A percentile compares a stretch with the other conserved stretches of the same genome.
These are phyloP conservation scores for Biston betularia DNA, from an alignment of 2,888 invertebrate species.

Conservation along the genomic window DNA sequence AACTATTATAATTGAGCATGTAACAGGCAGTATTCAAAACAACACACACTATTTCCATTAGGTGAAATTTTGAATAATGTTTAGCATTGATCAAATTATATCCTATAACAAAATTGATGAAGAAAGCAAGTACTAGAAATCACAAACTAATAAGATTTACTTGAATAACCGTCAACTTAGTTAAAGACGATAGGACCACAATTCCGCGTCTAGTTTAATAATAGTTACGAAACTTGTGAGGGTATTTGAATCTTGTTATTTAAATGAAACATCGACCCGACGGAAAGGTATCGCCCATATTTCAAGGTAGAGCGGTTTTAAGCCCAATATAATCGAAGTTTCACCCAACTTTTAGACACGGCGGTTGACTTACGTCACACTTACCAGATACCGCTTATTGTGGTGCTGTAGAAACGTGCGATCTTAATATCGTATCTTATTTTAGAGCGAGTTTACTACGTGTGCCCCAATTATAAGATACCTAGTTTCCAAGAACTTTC, in stretches of 20 bases:
- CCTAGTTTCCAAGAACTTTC: conserved; percentile 1
- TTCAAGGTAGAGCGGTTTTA: conserved; percentile 74
- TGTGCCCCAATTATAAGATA: conserved; percentile 18
- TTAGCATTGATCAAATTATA: conserved; percentile 9
- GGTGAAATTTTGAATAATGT: conserved; percentile 7
- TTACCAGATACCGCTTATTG: conserved; percentile 52
- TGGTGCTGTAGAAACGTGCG: not conserved
- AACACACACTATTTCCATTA: not conserved
- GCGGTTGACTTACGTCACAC: conserved; percentile 62
- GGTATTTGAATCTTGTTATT: conserved; percentile 58
- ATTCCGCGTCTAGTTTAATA: conserved; percentile 46
- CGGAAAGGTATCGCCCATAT: conserved; percentile 63
- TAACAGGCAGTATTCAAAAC: not conserved
- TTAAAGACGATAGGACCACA: conserved; percentile 38
- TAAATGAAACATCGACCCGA: conserved; percentile 56
- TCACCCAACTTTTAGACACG: conserved; percentile 64
- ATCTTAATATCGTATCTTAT: conserved; percentile 25
- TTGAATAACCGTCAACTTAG: conserved; percentile 33
- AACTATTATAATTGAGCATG: not conserved
- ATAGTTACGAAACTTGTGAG: conserved; percentile 49
- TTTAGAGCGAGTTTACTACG: conserved; percentile 1
- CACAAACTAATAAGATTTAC: conserved; percentile 36
- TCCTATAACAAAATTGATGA: conserved; percentile 13
- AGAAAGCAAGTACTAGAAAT: conserved; percentile 14
- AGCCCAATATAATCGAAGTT: conserved; percentile 72